Base-by-base conservation (phyloP, 2,888 invertebrate species). In the Chesias legatella region DNA sequence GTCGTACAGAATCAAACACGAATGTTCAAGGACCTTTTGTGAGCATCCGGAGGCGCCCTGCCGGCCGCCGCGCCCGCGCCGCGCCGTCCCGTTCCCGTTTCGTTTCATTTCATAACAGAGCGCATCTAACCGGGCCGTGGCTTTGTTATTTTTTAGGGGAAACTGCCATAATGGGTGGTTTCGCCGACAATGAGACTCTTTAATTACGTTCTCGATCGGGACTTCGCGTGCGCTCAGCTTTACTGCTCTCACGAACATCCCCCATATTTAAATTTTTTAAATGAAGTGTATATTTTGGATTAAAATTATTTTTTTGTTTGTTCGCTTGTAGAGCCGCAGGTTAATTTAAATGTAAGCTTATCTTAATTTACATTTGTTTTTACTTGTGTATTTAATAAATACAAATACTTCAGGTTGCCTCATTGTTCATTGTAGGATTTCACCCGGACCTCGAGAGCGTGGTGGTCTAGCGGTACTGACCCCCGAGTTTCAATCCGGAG, bases 161-260 rank as follows among this genome's bases (percentile, higher is more conserved):
- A n/a, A n/a, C 56, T 53, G 60, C 56, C 55, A 63, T 67, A 66
- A 67, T 61, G 59, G 67, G 51, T 56, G 52, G 56, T 62, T 67
- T 51, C 62, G 61, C 51, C 56, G 45, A 60, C 60, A 63, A 60
- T 56, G 51, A 50, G 58, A 39, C 44, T 56, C 60, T 66, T 61
- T 66, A 67, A 67, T 67, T 66, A 61, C 58, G 43, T 59, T 56
- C 56, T 50, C 51, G 46, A 29, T 49, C 43, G 46, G 43, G 46
- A 28, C 47, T 45, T 21, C 39, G 36, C 26, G 49, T 33, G 45
- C 30, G 24, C 37, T 10, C 39, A 11, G 27, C 42, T 23, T 33
- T 31, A 28, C 28, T 24, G 48, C 47, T 48, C 48, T 46, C 51
- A 50, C 51, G 51, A 41, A 24, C 46, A 35, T 40, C 50, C 28